Evolutionary conservation across 1,140 invertebrate species (phyloP).

Genomic region (Tenebrio molitor): DNA sequence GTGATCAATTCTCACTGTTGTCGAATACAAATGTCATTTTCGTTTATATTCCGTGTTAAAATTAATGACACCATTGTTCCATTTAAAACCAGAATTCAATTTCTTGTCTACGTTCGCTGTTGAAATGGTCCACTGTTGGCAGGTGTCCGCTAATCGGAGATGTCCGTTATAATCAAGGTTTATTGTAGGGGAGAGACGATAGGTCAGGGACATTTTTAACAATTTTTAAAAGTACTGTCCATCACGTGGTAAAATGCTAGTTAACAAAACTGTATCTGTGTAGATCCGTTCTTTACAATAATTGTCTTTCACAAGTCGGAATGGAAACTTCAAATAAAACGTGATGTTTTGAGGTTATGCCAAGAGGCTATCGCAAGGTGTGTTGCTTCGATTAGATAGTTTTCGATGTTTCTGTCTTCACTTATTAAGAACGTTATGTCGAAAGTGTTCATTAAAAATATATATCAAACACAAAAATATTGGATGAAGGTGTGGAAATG

Average conservation of each 20-base stretch:
- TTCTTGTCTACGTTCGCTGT: not conserved
- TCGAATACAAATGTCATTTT: not conserved
- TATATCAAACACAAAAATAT: conserved; percentile 27
- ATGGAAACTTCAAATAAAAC: conserved; percentile 11
- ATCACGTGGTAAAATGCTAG: not conserved
- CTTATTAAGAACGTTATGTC: not conserved
- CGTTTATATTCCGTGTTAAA: not conserved
- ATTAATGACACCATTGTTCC: not conserved
- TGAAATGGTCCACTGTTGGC: not conserved
- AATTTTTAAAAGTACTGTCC: not conserved
- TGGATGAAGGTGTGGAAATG: not conserved
- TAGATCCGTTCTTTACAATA: conserved; percentile 1
- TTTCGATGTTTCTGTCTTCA: conserved; percentile 23
- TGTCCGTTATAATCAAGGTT: conserved; percentile 7
- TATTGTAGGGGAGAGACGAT: conserved; percentile 2
- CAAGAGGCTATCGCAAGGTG: conserved; percentile 13
- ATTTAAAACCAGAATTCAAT: conserved; percentile 1
- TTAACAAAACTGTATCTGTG: not conserved
- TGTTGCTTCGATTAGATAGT: not conserved
- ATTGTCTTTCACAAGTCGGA: not conserved
- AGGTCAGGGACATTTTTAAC: not conserved
- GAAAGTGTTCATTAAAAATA: conserved; percentile 39
- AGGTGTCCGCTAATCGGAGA: conserved; percentile 6
- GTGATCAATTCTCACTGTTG: not conserved
- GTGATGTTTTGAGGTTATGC: conserved; percentile 21